phyloP scores from a whole-genome alignment of 2,113 vertebrate genomes.

The Takifugu bimaculatus region DNA sequence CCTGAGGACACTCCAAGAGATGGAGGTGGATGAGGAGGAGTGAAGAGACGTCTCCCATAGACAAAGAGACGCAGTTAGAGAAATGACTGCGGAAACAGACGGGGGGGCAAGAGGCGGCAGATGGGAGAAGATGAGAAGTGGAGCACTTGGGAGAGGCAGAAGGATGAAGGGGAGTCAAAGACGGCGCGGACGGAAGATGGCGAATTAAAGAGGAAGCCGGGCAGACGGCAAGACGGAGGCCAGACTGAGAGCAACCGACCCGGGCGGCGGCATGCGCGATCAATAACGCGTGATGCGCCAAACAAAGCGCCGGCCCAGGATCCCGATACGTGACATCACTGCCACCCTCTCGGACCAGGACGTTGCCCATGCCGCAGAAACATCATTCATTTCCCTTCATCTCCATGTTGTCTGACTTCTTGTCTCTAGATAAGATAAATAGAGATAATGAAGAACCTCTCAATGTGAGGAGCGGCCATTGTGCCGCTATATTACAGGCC shows the following conservation, averaged over 20 bases:
- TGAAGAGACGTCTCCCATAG: constrained; percentile 24
- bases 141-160: constrained; percentile 49
- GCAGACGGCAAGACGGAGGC: constrained; percentile 51
- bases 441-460: constrained; percentile 72
- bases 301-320: constrained; percentile 24
- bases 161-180: constrained; percentile 27
- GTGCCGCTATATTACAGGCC: constrained; percentile 66
- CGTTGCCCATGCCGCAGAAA: constrained; percentile 41
- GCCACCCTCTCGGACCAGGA: constrained; percentile 40
- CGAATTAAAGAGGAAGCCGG: constrained; percentile 24
- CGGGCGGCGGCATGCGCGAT: constrained; percentile 64
- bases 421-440: constrained; percentile 58
- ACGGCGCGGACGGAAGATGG: constrained; percentile 2
- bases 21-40: constrained; percentile 22
- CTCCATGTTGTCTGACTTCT: constrained; percentile 14
- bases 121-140: constrained; percentile 67
- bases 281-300: constrained; percentile 53
- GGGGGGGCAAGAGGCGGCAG: constrained; percentile 58
- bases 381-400: constrained; percentile 17
- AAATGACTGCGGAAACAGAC: constrained; percentile 56
- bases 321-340: constrained; percentile 32
- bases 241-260: constrained; percentile 49
- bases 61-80: constrained; percentile 39
- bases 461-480: constrained; percentile 52
- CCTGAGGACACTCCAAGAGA: constrained; percentile 56